Conservation (phyloP, 1,140 invertebrate genomes). For the Nasonia longicornis region DNA sequence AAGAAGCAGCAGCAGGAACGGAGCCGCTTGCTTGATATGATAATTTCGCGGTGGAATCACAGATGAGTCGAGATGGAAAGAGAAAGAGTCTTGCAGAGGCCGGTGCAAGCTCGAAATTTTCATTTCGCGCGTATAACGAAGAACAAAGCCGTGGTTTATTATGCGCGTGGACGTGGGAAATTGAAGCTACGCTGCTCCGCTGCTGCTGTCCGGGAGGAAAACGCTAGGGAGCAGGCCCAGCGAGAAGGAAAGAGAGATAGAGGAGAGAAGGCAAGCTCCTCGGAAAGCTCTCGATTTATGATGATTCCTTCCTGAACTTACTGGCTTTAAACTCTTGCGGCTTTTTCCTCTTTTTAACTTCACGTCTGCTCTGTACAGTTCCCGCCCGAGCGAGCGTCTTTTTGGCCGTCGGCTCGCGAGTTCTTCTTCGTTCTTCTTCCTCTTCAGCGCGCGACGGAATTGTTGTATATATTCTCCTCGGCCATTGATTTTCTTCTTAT, state of each 20-base stretch:
- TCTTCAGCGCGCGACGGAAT: too few relatives aligned
- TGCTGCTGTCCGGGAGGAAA: not conserved
- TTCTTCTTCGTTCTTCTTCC: not conserved
- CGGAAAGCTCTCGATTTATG: constrained; percentile 50
- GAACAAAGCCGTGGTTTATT: constrained; percentile 55
- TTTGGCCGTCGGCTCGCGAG: not conserved
- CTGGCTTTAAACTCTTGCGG: constrained; percentile 40
- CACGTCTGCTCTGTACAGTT: not conserved
- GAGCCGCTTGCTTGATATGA: constrained; percentile 42
- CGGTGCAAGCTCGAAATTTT: constrained; percentile 9
- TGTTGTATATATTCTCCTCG: too few relatives aligned
- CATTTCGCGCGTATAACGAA: constrained; percentile 24
- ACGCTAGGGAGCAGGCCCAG: constrained; percentile 18
- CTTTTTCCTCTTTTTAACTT: constrained; percentile 21
- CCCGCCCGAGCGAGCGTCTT: not conserved
- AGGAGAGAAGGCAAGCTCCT: constrained; percentile 12
- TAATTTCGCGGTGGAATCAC: constrained; percentile 52
- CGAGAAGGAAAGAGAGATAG: constrained; percentile 31
- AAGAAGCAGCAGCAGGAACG: not conserved
- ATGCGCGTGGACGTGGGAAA: constrained; percentile 54
- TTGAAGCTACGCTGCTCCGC: constrained; percentile 45
- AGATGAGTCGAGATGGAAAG: constrained; percentile 45
- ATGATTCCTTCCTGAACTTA: constrained; percentile 50
- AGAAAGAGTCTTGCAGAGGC: not conserved
- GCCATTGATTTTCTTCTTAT: too few relatives aligned